Base-by-base conservation (phyloP, 2,888 invertebrate species). In the Digitonthophagus gazella region DNA sequence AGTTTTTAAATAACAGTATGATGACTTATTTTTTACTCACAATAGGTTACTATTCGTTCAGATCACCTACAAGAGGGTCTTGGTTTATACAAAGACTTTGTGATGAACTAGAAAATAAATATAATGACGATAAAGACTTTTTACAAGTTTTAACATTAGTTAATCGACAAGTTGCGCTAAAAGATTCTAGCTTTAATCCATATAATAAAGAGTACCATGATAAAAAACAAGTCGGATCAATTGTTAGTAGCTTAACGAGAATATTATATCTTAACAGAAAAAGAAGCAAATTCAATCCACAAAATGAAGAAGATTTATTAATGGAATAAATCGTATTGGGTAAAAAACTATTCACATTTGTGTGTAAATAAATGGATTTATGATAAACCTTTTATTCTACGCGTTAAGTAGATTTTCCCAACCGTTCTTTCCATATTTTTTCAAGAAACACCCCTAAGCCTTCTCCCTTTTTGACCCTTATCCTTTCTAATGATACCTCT, bases 81-180 rank as follows among this genome's bases (percentile, higher is more conserved):
- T 91, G 91, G 91, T 91, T 90, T 77, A 86, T 91, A 68, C 90
- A 90, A 78, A 81, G 88, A 1, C 79, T 91, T 58, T 88, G 88
- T 75, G 75, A 83, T 0, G 86, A 88, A 0, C 75, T 90, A 16
- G 28, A 44, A 44, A 44, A 11, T 44, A 81, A 84, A 66, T 76
- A 80, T 70, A 84, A 82, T 3, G 72, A 76, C 20, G 61, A 20
- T 0, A 81, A 82, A 8, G 71, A 71, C 15, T 14, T 71, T 18
- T 19, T 67, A 22, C 67, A 65, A 6, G 69, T 69, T 28, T 58
- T 71, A 55, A 71, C 71, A 1, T 69, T 71, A n/a, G 71, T 71
- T 1, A 71, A 71, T 66, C 69, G 55, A 3, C 18, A 28, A 16
- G 22, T 64, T 14, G 64, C 64, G 14, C n/a, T 61, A n/a, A 61